Evolutionary conservation across 2,797 vertebrate species (phyloP).

Genomic region (Ataeniobius toweri): DNA sequence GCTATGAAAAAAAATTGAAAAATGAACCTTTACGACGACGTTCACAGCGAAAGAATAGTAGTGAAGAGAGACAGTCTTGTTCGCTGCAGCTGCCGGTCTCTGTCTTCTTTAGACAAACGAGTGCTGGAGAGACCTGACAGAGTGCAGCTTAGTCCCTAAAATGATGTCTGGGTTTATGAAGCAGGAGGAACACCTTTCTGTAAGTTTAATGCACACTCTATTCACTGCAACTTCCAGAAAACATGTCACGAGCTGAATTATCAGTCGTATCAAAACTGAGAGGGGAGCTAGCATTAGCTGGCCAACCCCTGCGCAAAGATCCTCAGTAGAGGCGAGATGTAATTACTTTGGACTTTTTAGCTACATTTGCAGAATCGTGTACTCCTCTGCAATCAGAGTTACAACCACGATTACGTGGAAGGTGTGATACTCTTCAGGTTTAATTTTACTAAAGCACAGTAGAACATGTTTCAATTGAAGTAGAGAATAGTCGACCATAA

Average conservation of each 20-base stretch:
- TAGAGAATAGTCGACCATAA: background rate
- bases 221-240: background rate
- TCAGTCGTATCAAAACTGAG: background rate
- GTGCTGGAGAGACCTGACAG: background rate
- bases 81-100: too few relatives aligned
- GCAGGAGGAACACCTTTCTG: background rate
- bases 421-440: background rate
- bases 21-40: background rate
- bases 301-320: background rate
- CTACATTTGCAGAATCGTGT: background rate
- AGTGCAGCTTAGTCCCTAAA: background rate
- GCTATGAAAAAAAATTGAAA: background rate
- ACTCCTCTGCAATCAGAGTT: background rate
- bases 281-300: background rate
- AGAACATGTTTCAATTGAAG: background rate
- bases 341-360: background rate
- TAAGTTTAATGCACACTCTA: background rate
- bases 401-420: background rate
- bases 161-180: background rate
- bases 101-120: background rate
- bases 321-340: background rate
- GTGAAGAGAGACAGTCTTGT: background rate
- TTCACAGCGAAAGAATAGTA: background rate
- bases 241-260: background rate
- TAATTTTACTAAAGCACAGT: too few relatives aligned